phyloP scores from a whole-genome alignment of 2,113 vertebrate species.

The Heterocephalus glaber region DNA sequence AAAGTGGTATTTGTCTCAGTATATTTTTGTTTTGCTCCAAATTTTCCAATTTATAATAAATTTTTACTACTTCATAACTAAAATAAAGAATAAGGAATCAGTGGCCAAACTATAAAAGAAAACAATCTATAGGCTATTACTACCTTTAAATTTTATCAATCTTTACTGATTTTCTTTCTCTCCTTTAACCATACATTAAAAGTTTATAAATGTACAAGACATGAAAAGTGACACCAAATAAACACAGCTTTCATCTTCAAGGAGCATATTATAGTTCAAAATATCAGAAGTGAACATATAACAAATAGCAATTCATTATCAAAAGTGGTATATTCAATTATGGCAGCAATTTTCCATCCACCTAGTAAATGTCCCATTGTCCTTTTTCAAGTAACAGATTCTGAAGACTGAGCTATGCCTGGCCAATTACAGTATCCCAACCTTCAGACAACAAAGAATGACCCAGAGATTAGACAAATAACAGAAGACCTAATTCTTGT shows the following conservation, averaged over 20 bases:
- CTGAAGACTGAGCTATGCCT: not conserved
- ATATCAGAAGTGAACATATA: not conserved
- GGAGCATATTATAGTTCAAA: not conserved
- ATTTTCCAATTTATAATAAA: not conserved
- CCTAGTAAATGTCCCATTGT: not conserved
- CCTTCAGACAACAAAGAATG: not conserved
- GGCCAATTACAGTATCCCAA: not conserved
- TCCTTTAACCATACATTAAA: not conserved
- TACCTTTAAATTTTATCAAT: not conserved
- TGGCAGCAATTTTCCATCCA: not conserved
- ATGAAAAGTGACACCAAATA: not conserved
- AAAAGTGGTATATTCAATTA: not conserved
- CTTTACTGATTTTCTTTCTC: not conserved
- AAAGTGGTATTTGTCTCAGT: not conserved
- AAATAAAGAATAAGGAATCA: slow-evolving; percentile 1
- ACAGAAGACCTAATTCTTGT: not conserved
- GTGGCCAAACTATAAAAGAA: not conserved
- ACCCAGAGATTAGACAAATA: not conserved
- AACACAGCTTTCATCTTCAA: not conserved
- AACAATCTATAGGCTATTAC: not conserved
- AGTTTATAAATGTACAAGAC: not conserved
- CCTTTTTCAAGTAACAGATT: not conserved
- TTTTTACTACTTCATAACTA: not conserved
- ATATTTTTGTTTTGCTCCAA: not conserved
- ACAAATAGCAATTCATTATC: not conserved